Evolutionary conservation across 2,888 invertebrate species (phyloP).

Genomic region (Eupithecia centaureata): DNA sequence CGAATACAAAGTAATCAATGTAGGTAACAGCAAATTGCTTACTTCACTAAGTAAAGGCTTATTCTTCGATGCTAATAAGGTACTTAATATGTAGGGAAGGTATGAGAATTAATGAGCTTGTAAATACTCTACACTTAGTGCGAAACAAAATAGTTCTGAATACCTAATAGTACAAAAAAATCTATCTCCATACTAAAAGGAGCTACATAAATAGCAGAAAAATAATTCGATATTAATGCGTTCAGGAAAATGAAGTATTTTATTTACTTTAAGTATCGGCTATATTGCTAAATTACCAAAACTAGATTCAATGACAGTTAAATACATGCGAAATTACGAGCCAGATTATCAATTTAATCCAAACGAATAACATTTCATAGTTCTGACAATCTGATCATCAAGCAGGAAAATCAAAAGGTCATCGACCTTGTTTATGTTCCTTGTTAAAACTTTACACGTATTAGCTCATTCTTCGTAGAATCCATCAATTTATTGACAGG

Average conservation of each 20-base stretch:
- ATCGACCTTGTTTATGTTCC: neutral
- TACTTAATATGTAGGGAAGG: conserved; percentile 4
- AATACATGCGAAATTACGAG: neutral
- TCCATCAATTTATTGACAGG: neutral
- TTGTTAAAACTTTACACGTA: neutral
- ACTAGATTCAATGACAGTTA: neutral
- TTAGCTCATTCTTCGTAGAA: neutral
- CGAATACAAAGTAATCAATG: conserved; percentile 14
- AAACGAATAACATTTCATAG: neutral
- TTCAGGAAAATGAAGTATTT: no score
- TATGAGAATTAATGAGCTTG: neutral
- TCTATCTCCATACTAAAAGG: no score
- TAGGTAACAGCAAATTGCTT: conserved; percentile 5
- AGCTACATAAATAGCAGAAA: no score
- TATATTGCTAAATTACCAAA: no score
- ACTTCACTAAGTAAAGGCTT: conserved; percentile 1
- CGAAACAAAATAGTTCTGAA: neutral
- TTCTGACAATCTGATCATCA: neutral
- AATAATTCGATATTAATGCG: no score
- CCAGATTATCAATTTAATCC: neutral
- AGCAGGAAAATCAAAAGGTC: neutral
- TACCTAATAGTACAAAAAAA: neutral
- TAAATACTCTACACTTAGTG: neutral
- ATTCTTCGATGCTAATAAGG: conserved; percentile 7
- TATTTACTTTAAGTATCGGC: no score